Base-by-base conservation (phyloP, 2,888 invertebrate genomes). In the Orthosia gothica region DNA sequence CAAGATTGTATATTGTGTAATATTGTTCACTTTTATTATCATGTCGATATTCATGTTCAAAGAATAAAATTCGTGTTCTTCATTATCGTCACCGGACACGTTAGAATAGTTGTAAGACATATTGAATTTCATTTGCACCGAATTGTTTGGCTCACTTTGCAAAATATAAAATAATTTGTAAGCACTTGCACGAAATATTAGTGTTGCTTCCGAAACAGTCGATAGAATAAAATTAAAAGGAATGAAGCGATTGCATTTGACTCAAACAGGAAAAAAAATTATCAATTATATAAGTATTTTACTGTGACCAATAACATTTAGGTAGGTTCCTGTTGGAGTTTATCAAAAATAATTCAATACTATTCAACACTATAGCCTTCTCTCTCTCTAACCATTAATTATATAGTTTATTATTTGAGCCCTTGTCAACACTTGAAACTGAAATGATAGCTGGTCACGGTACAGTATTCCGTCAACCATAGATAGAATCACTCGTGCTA, bases 81-180 rank as follows among this genome's bases (percentile, higher is more conserved):
- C 20, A 13, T 5, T 20, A 54, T 7, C 16, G 5, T 40, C 20
- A 13, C 40, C 11, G 2, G 7, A 16, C 13, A 23, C 54, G 2
- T 23, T 23, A 57, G 66, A 45, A 40, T 23, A 13, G 20, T 66
- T 54, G 20, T 23, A 20, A 13, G 32, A 18, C 65, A 66, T 66
- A 18, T 16, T 13, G 40, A 40, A 54, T 40, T 40, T 54, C 20
- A 54, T 20, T 65, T 40, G 13, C 40, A 4, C 20, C 2, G 40
- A 13, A 40, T 65, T 16, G 4, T 20, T 54, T 40, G 11, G 12
- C n/a, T 15, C 50, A 32, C 20, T 55, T 55, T 23, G 13, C 13
- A 12, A 20, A 20, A 2, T 20, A 20, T 20, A 5, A 1, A 54
- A 13, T 26, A 55, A 26, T 5, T 15, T 55, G 13, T 15, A 12